Evolutionary conservation across 2,888 invertebrate genomes (phyloP), one percentile per base, ranked within the genome.

Genomic region (Nasonia oneida): DNA sequence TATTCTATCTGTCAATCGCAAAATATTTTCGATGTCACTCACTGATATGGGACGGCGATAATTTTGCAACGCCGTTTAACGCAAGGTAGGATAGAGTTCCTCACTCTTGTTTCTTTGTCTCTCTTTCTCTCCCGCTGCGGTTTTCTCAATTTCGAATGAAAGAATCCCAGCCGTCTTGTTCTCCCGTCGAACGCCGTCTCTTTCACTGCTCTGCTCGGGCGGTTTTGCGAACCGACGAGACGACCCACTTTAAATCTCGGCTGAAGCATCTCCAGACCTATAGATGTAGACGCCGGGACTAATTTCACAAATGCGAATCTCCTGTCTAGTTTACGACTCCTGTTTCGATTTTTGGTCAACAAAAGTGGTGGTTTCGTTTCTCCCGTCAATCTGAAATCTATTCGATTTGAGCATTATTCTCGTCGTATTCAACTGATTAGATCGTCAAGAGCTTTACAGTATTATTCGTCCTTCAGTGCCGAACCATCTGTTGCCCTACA

Each of bases 221-320:
- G 67, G 14, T 47, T 47, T 47, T 23, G 15, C 29, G 29, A 61
- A 23, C 61, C 61, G n/a, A n/a, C 6, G 61, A 61, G 61, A 61
- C 61, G 57, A 57, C 23, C 33, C 39, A 33, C 33, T 81, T 74
- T 81, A 74, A 81, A 81, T 81, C 61, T 81, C 47, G 5, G 29
- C 42, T 39, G 33, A 39, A 15, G 12, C 50, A 37, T 42, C 42
- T 15, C 67, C 53, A n/a, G 37, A 18, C 37, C 18, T 29, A 29
- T n/a, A 37, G 37, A 0, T 37, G 64, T 47, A 42, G 23, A 42
- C 23, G 77, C 53, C 57, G 29, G 33, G 33, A 29, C 23, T 73
- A 78, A 78, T 78, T 83, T 73, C 29, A 33, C 73, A 78, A 83
- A 83, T 83, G 83, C 70, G 83, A 77, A 83, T 83, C 42, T 77